Evolutionary conservation across 2,797 vertebrate genomes (phyloP), one percentile per base, ranked within the genome.

Genomic region (Neosalanx taihuensis): DNA sequence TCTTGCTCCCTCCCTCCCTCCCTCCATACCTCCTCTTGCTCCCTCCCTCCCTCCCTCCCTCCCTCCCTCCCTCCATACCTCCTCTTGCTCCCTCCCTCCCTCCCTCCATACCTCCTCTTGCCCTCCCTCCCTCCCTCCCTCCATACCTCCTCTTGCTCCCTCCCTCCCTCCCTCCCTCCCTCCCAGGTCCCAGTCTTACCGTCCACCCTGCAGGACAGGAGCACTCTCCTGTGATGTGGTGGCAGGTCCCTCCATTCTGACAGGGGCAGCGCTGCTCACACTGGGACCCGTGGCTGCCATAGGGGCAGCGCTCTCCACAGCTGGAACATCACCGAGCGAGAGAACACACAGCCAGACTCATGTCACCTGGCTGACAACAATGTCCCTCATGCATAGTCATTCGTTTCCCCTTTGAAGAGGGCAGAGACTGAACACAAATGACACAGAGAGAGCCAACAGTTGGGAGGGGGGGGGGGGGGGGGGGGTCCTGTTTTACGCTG

Each of bases 161-260:
- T 33, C 18, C 53, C 41, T 72, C 26, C 41, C 58, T 63, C 51
- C 29, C 59, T 59, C 26, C 30, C 70, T 62, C 61, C 35, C 76
- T 71, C 41, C 41, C 41, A 12, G 0, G 41, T 41, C 58, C 67
- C 69, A 10, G 15, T 64, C 90, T 31, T 94, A 99, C 98, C 94
- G 70, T 98, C 98, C 98, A 99, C 9, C 98, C 98, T 18, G 94
- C 84, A 0, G 93, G 95, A 73, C 98, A 99, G 77, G 97, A 92
- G 80, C 98, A 99, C 82, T 98, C 97, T 62, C 98, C 97, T 0
- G 95, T 97, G 92, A 99, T 94, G 91, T 99, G 98, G 88, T 99
- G 97, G 78, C 97, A 99, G 30, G 91, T 92, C 7, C 98, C 97
- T 46, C 96, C 94, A 0, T 98, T 98, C 92, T 99, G 98, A 90